phyloP scores from a whole-genome alignment of 2,113 vertebrate genomes.

The Etia nguti region DNA sequence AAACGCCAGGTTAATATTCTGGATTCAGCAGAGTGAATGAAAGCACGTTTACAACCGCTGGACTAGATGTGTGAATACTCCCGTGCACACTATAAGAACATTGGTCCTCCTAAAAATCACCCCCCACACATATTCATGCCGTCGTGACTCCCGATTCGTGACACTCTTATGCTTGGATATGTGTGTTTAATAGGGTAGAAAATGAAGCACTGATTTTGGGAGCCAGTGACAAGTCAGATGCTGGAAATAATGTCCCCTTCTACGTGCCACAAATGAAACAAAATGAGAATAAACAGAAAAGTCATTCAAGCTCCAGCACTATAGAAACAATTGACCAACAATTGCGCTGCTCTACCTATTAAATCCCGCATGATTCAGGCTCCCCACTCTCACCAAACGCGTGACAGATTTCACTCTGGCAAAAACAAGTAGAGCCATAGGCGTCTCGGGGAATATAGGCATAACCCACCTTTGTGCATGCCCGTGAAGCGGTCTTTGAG shows the following conservation, averaged over 20 bases:
- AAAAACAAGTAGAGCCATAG: slow-evolving; percentile 11
- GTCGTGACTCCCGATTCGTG: slow-evolving; percentile 63
- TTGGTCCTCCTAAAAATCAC: slow-evolving; percentile 12
- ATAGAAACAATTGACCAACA: neutral
- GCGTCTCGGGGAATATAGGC: neutral
- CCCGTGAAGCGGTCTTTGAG: slow-evolving; percentile 99
- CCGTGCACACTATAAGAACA: slow-evolving; percentile 8
- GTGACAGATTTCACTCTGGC: slow-evolving; percentile 9
- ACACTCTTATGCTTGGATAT: slow-evolving; percentile 16
- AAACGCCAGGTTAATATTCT: slow-evolving; percentile 45
- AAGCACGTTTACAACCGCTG: slow-evolving; percentile 48
- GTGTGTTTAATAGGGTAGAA: neutral
- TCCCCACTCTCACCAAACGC: neutral
- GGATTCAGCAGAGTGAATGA: slow-evolving; percentile 45
- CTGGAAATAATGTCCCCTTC: neutral
- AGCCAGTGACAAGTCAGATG: neutral
- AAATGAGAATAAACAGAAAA: neutral
- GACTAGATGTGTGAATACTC: slow-evolving; percentile 24
- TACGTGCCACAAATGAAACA: neutral
- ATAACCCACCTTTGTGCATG: slow-evolving; percentile 97
- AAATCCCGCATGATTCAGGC: neutral
- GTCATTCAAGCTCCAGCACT: neutral
- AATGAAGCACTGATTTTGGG: neutral
- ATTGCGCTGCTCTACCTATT: neutral
- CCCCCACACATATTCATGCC: slow-evolving; percentile 32